Percentiles rank a stretch among this genome's conserved stretches.
Conservation (phyloP, 1,140 invertebrate species). For the Calliphora vicina region DNA sequence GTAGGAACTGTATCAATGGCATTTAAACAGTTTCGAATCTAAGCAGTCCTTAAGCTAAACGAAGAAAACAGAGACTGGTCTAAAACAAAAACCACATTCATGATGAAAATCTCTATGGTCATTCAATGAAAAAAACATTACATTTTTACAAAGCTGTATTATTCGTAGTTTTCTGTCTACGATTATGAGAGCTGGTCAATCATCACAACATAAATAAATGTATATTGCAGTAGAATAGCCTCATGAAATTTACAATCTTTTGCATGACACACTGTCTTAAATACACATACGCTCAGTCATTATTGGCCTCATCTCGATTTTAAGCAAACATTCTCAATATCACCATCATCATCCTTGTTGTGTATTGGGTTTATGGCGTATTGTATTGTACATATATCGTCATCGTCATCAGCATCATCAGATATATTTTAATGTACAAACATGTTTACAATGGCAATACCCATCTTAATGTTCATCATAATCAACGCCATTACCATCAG, state of each 20-base stretch:
- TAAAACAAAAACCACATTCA: background rate
- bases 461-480: background rate
- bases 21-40: too few relatives aligned
- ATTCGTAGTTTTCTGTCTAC: too few relatives aligned
- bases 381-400: too few relatives aligned
- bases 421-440: background rate
- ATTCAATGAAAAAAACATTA: background rate
- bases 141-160: background rate
- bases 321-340: background rate
- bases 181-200: background rate
- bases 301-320: background rate
- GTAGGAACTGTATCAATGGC: too few relatives aligned
- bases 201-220: background rate
- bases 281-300: background rate
- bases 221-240: background rate
- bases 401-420: background rate
- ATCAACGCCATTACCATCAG: background rate
- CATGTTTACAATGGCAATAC: background rate
- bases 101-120: background rate
- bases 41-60: background rate
- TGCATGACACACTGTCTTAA: background rate
- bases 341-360: background rate
- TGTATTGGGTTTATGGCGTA: background rate
- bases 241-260: conserved; percentile 11
- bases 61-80: background rate